Evolutionary conservation across 2,888 invertebrate species (phyloP).

Genomic region (Pyrgus malvae): DNA sequence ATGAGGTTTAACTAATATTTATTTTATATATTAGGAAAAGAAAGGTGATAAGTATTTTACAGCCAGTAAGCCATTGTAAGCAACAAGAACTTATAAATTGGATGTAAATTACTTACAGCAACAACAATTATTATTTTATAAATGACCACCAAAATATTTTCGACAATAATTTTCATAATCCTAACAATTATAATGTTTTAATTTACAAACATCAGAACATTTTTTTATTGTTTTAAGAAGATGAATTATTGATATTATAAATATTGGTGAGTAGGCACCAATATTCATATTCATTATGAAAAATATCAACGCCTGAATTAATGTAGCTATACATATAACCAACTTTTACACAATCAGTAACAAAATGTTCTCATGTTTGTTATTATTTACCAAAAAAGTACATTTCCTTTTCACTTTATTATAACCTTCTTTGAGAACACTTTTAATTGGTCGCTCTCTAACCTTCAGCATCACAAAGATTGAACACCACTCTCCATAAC

Average conservation of each 20-base stretch:
- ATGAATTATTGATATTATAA: no score
- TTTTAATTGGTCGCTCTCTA: not conserved
- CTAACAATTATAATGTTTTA: conserved; percentile 11
- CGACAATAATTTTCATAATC: conserved; percentile 15
- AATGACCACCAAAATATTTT: conserved; percentile 49
- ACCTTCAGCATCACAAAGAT: not conserved
- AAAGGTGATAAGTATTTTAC: no score
- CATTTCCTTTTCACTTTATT: not conserved
- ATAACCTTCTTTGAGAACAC: not conserved
- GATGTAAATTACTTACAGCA: conserved; percentile 32
- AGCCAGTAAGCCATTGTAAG: no score
- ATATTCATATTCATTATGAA: no score
- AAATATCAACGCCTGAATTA: no score
- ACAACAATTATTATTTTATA: conserved; percentile 53
- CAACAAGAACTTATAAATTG: not conserved
- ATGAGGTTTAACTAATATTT: no score
- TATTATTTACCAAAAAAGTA: conserved; percentile 10
- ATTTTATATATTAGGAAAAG: no score
- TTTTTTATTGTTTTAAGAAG: no score
- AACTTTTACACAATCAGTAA: no score
- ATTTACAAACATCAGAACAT: not conserved
- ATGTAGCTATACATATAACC: no score
- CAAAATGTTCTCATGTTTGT: no score
- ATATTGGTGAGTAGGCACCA: no score
- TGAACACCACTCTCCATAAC: not conserved